Conservation (phyloP, 2,888 invertebrate genomes). For the Anagyrus pseudococci region DNA sequence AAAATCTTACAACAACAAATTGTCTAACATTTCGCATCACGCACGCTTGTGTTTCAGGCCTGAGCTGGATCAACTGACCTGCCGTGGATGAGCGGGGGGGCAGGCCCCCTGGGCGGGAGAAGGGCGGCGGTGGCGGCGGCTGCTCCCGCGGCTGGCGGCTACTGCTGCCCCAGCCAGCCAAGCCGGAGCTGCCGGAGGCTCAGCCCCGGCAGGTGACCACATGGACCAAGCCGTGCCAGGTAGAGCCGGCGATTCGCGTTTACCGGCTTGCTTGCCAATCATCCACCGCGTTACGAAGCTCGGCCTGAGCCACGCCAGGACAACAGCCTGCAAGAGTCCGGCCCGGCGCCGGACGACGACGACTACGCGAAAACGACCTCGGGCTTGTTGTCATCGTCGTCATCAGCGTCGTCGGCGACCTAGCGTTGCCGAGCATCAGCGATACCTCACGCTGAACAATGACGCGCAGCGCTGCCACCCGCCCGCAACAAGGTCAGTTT, state of each 20-base stretch:
- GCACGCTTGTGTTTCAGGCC: too few species aligned
- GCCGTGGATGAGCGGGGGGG: constrained; percentile 44
- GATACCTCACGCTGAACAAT: constrained; percentile 53
- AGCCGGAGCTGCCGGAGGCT: constrained; percentile 35
- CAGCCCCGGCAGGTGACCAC: constrained; percentile 55
- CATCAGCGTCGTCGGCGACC: neutral
- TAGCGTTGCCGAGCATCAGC: constrained; percentile 1
- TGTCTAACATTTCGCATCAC: too few species aligned
- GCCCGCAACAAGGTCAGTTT: constrained; percentile 56
- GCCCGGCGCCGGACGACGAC: neutral
- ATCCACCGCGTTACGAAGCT: constrained; percentile 1
- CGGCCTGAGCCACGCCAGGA: neutral
- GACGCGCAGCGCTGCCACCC: constrained; percentile 59
- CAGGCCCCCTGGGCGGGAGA: constrained; percentile 38
- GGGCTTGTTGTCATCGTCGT: constrained; percentile 39
- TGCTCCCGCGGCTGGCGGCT: constrained; percentile 28
- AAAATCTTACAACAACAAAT: too few species aligned
- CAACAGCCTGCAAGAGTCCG: neutral
- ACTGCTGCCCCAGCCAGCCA: constrained; percentile 31
- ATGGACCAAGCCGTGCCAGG: constrained; percentile 55
- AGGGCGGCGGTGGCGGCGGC: constrained; percentile 42
- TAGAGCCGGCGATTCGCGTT: constrained; percentile 32
- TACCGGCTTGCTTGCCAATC: neutral
- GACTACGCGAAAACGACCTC: too few species aligned
- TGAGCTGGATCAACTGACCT: constrained; percentile 38